Evolutionary conservation across 2,888 invertebrate genomes (phyloP).

Genomic region (Pachydiplax longipennis): DNA sequence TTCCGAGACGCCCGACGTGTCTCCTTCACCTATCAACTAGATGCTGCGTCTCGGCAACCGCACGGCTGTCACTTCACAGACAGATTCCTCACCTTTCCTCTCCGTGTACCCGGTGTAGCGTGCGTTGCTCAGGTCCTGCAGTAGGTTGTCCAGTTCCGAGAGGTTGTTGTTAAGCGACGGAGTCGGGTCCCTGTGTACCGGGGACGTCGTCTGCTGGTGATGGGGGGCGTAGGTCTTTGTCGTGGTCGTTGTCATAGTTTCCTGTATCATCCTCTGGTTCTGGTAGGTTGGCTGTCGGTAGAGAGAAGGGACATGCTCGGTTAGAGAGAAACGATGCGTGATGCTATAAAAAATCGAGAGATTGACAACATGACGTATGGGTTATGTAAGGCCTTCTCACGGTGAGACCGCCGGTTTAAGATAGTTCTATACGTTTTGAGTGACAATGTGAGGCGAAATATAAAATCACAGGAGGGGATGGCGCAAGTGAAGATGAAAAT

Average conservation of each 20-base stretch:
- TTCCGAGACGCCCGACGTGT: neutral
- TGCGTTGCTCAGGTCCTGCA: constrained; percentile 90
- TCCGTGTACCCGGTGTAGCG: constrained; percentile 61
- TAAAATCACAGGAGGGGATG: too few relatives aligned
- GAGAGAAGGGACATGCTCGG: constrained; percentile 38
- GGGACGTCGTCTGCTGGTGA: neutral
- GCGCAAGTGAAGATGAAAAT: too few relatives aligned
- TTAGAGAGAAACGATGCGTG: neutral
- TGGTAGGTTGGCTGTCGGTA: constrained; percentile 72
- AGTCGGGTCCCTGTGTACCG: neutral
- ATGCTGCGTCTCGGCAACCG: neutral
- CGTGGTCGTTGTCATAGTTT: constrained; percentile 62
- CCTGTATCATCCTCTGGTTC: constrained; percentile 60
- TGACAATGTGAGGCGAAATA: neutral
- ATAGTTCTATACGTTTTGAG: neutral
- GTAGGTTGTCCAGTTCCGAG: constrained; percentile 87
- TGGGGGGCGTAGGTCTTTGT: constrained; percentile 52
- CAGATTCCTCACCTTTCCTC: constrained; percentile 48
- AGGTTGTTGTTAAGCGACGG: constrained; percentile 74
- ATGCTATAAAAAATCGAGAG: neutral
- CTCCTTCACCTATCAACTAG: neutral
- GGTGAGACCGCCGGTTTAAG: neutral
- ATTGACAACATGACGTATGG: neutral
- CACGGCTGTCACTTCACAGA: neutral
- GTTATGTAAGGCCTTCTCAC: neutral